These are phyloP conservation scores for Tipula unca DNA, from an alignment of 2,888 invertebrate genomes.

Conservation along the genomic window DNA sequence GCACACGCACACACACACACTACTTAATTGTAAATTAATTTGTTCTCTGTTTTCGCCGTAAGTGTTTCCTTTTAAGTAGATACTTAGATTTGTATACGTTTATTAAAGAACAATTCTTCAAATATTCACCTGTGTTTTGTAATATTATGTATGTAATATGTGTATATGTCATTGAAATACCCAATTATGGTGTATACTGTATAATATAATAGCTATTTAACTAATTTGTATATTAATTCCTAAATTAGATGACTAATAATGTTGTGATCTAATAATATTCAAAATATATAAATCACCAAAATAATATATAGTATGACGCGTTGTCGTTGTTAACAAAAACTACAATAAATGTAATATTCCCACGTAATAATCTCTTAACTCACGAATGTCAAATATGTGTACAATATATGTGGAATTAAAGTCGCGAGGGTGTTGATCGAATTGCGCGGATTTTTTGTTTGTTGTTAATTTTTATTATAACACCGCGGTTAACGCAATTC, in stretches of 20 bases:
- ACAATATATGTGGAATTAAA: neutral
- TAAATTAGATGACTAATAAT: neutral
- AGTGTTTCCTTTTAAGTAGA: neutral
- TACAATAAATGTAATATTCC: neutral
- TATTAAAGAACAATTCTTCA: neutral
- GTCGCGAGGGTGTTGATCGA: neutral
- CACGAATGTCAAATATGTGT: neutral
- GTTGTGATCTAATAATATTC: neutral
- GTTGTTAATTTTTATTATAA: neutral
- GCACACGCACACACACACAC: neutral
- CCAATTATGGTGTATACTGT: neutral
- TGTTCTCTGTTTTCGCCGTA: neutral
- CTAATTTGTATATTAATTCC: neutral
- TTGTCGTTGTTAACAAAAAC: neutral
- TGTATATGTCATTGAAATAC: neutral
- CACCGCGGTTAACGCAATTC: neutral
- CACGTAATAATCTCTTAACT: neutral
- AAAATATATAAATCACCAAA: neutral
- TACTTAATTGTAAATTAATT: neutral
- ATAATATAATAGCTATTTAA: neutral
- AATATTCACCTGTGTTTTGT: neutral
- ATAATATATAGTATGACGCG: neutral
- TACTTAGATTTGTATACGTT: neutral
- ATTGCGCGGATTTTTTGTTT: neutral
- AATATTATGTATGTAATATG: too few relatives aligned